Evolutionary conservation across 2,888 invertebrate genomes (phyloP).

Genomic region (Halictus ligatus): DNA sequence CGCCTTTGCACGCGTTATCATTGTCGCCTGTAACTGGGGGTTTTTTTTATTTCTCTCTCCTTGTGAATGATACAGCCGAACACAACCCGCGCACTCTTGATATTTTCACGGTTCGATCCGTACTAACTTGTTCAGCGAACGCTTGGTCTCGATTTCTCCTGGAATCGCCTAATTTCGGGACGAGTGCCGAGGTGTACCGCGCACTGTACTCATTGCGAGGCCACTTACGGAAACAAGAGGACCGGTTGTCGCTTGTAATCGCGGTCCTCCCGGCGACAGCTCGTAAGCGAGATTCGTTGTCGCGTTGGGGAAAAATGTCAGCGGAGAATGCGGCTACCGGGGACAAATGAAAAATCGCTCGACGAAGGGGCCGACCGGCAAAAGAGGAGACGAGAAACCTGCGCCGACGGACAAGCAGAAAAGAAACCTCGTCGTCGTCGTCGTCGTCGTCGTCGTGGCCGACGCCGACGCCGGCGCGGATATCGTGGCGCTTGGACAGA

Average conservation of each 20-base stretch:
- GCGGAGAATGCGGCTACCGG: constrained; percentile 64
- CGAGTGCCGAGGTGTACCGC: background rate
- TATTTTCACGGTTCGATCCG: too few species aligned
- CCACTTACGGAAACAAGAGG: constrained; percentile 41
- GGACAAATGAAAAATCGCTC: constrained; percentile 73
- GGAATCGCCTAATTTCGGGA: background rate
- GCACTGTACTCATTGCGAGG: constrained; percentile 26
- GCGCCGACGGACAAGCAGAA: constrained; percentile 20
- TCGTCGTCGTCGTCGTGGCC: background rate
- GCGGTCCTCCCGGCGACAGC: constrained; percentile 26
- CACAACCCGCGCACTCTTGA: too few species aligned
- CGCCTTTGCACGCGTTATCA: constrained; percentile 49
- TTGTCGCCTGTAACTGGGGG: constrained; percentile 15
- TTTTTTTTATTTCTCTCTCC: constrained; percentile 43
- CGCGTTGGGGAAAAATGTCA: constrained; percentile 53
- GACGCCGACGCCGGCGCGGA: background rate
- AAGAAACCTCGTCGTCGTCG: background rate
- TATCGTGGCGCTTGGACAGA: constrained; percentile 49
- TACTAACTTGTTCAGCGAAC: too few species aligned
- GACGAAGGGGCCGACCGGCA: constrained; percentile 28
- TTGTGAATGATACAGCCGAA: background rate
- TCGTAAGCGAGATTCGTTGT: constrained; percentile 63
- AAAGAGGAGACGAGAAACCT: constrained; percentile 17
- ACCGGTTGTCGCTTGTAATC: constrained; percentile 46
- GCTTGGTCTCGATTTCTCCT: background rate